phyloP scores from a whole-genome alignment of 1,140 invertebrate species.

The Kradibia gibbosae region DNA sequence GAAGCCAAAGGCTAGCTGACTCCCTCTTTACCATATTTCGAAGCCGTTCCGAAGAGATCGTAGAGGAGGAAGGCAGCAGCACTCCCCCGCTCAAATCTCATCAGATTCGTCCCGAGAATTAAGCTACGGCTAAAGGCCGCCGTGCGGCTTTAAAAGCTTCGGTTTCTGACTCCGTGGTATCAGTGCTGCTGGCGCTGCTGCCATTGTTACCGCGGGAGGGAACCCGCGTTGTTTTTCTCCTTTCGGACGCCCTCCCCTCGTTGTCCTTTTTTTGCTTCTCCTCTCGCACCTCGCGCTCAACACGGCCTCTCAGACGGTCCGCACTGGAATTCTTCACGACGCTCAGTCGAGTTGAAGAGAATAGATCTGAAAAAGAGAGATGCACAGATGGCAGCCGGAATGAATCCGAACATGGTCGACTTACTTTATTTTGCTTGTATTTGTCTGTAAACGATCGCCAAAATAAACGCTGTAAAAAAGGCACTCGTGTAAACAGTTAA shows the following conservation, averaged over 20 bases:
- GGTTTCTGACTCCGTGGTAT: conserved; percentile 43
- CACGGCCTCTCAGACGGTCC: conserved; percentile 14
- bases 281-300: conserved; percentile 2
- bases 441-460: not conserved
- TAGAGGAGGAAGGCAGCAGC: not conserved
- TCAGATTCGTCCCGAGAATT: no score
- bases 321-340: conserved; percentile 14
- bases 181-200: not conserved
- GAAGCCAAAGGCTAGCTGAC: not conserved
- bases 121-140: no score
- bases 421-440: conserved; percentile 4
- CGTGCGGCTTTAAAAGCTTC: conserved; percentile 33
- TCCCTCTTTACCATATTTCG: conserved; percentile 15
- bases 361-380: conserved; percentile 19
- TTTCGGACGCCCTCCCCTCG: not conserved
- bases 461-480: not conserved
- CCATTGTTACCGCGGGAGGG: conserved; percentile 48
- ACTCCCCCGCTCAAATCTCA: not conserved
- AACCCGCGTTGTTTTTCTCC: conserved; percentile 43
- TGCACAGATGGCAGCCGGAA: not conserved
- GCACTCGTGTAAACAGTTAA: conserved; percentile 13
- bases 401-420: not conserved
- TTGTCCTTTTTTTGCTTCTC: not conserved
- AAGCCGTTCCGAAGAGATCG: conserved; percentile 24
- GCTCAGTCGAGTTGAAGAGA: not conserved